These are phyloP conservation scores for Manacus vitellinus DNA, from an alignment of 2,113 vertebrate species.

Conservation along the genomic window DNA sequence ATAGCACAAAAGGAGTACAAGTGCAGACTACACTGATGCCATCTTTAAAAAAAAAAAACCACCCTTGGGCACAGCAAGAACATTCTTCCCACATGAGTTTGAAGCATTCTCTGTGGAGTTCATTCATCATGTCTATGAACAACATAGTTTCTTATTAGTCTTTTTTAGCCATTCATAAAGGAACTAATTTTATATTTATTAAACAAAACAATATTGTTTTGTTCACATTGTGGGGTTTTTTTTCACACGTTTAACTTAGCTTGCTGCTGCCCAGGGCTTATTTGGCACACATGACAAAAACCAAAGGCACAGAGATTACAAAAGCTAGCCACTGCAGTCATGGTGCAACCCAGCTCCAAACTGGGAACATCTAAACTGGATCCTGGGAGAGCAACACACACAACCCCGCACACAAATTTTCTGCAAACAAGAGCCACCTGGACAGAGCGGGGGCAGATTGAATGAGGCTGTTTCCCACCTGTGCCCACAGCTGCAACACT, in stretches of 20 bases:
- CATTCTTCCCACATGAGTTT: background rate
- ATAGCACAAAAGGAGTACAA: background rate
- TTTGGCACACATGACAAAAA: background rate
- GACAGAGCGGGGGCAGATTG: background rate
- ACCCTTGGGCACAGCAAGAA: background rate
- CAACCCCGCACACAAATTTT: rapidly evolving
- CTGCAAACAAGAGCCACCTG: background rate
- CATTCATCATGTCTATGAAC: rapidly evolving
- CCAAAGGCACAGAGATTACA: background rate
- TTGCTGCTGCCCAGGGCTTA: background rate
- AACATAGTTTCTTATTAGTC: rapidly evolving
- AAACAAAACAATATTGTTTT: background rate
- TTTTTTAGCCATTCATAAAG: background rate
- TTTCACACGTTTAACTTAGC: background rate
- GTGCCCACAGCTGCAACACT: background rate
- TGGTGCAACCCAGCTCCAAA: background rate
- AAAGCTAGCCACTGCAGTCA: background rate
- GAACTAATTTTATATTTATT: background rate
- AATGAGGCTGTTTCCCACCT: rapidly evolving
- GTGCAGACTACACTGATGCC: background rate
- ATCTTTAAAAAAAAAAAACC: background rate
- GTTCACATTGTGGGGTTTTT: background rate
- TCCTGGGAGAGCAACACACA: background rate
- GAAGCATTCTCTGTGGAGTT: background rate
- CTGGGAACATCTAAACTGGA: background rate